Percentiles rank a stretch among this genome's conserved stretches.
phyloP scores from a whole-genome alignment of 2,888 invertebrate species.

The Drosophila birchii region DNA sequence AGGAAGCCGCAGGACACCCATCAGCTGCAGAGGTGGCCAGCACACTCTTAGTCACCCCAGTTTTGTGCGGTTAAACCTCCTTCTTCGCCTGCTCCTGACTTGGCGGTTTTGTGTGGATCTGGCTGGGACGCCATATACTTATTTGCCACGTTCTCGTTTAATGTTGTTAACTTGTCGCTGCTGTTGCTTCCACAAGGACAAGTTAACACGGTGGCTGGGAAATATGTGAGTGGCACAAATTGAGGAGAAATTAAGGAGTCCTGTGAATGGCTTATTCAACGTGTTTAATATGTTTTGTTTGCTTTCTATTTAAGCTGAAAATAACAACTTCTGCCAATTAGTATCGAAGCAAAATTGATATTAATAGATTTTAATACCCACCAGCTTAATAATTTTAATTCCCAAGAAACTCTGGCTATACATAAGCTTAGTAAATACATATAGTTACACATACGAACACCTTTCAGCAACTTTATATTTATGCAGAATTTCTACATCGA shows the following conservation, averaged over 20 bases:
- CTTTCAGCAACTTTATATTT: not conserved
- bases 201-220: not conserved
- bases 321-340: too few species aligned
- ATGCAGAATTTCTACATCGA: not conserved
- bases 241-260: not conserved
- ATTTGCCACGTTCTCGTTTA: conserved; percentile 67
- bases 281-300: not conserved
- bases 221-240: not conserved
- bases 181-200: conserved; percentile 4
- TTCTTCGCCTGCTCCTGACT: conserved; percentile 53
- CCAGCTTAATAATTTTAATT: too few species aligned
- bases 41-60: conserved; percentile 9
- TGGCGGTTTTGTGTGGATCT: conserved; percentile 54
- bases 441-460: not conserved
- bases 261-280: not conserved
- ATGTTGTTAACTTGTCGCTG: conserved; percentile 52
- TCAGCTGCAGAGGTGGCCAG: conserved; percentile 30
- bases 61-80: conserved; percentile 47
- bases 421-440: not conserved
- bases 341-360: too few species aligned
- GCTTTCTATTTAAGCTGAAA: not conserved
- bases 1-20: conserved; percentile 44
- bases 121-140: conserved; percentile 44
- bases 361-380: too few species aligned
- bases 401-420: too few species aligned